Evolutionary conservation across 2,888 invertebrate genomes (phyloP), one percentile per base, ranked within the genome.

Genomic region (Orchesellides sinensis): DNA sequence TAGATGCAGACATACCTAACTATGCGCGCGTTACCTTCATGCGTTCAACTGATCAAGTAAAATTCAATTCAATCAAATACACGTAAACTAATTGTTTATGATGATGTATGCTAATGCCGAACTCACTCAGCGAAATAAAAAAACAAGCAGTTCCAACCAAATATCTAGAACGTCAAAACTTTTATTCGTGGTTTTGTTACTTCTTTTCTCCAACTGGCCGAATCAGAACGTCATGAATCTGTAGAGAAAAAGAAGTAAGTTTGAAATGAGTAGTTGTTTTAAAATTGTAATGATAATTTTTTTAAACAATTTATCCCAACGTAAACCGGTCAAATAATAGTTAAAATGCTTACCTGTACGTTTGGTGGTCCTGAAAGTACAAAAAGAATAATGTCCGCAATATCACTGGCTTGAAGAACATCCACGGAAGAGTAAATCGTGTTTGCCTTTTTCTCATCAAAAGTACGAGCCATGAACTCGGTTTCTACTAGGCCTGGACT

Each of bases 371-470:
- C 92, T 2, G 92, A 91, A 14, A 95, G 89, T 0, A 92, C 92
- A 88, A 93, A 94, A 14, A 92, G 83, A 0, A 93, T 92, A 0
- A 93, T 92, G 83, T 93, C 91, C 0, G 93, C 93, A 5, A 95
- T 91, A 89, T 94, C 94, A 52, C 90, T 89, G 0, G 93, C 89
- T 65, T 92, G 90, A 3, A 93, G 90, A 69, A 90, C 89, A 49
- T 92, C 91, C 84, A 91, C 88, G 21, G 89, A 89, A 0, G 73
- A 73, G 12, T 89, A 89, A 63, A 90, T 89, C 23, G 89, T 88
- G 45, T 89, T 89, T 8, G 86, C 8, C 87, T 86, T 89, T 88
- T 82, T 88, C 88, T 85, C 90, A 4, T 83, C 84, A 25, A 84
- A 83, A 2, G 84, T 69, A 6, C 85, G 35, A 17, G 21, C 4